phyloP scores from a whole-genome alignment of 2,113 vertebrate genomes.

The Aleadryas rufinucha region DNA sequence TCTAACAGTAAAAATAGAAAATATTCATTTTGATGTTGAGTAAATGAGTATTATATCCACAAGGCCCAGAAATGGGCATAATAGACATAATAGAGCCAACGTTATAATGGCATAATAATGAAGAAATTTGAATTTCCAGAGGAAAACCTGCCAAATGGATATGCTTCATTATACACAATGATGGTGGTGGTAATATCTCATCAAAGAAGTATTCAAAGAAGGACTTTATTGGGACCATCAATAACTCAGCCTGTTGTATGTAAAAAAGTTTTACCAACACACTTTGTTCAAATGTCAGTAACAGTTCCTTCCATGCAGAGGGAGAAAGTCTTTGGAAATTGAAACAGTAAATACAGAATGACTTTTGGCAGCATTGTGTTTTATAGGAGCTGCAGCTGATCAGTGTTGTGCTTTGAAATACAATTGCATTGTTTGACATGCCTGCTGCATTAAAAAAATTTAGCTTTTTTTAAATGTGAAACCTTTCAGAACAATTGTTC shows the following conservation, averaged over 20 bases:
- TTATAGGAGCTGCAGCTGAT: not conserved
- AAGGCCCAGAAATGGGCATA: not conserved
- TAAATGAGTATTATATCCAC: not conserved
- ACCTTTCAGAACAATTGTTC: not conserved
- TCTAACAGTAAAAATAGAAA: not conserved
- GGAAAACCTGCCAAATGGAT: not conserved
- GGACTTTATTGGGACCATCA: not conserved
- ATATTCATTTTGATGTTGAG: not conserved
- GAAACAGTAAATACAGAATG: not conserved
- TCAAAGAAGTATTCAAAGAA: not conserved
- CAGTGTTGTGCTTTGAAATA: not conserved
- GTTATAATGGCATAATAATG: not conserved
- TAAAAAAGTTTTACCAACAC: not conserved
- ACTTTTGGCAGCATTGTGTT: not conserved
- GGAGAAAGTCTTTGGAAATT: not conserved
- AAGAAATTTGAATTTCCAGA: not conserved
- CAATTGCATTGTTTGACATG: not conserved
- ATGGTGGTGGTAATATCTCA: not conserved
- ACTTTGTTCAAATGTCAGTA: not conserved
- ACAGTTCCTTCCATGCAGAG: not conserved
- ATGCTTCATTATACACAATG: not conserved
- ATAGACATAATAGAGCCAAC: not conserved
- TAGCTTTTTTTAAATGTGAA: not conserved
- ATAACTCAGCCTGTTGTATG: not conserved
- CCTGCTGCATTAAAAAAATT: not conserved